phyloP scores from a whole-genome alignment of 2,888 invertebrate genomes.

The Eristalis tenax region DNA sequence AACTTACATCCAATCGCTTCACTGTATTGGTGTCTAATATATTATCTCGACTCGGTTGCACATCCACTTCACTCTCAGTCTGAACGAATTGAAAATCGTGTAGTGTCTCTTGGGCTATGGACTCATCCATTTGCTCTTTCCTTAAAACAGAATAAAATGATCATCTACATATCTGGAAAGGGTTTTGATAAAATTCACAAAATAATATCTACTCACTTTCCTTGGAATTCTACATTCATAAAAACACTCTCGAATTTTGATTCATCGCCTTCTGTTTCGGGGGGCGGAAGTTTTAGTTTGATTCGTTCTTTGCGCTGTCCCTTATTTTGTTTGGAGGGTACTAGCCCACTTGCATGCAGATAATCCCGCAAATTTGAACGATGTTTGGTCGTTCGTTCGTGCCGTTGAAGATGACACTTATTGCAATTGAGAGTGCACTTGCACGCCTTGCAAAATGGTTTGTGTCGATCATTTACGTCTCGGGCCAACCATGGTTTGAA shows the following conservation, averaged over 20 bases:
- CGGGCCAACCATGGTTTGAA: constrained; percentile 78
- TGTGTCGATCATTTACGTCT: constrained; percentile 76
- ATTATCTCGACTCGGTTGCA: not conserved
- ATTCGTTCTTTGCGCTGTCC: constrained; percentile 50
- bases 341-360: constrained; percentile 23
- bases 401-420: constrained; percentile 78
- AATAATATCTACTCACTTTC: constrained; percentile 29
- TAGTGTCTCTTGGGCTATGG: constrained; percentile 7
- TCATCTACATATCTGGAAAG: no score
- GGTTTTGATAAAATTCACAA: not conserved
- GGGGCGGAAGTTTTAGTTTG: not conserved
- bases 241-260: constrained; percentile 60
- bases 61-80: constrained; percentile 21
- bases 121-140: constrained; percentile 11
- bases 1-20: not conserved
- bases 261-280: constrained; percentile 12
- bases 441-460: constrained; percentile 79
- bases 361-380: constrained; percentile 76
- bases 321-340: constrained; percentile 33
- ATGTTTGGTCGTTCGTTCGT: constrained; percentile 78
- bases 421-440: constrained; percentile 78
- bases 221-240: constrained; percentile 44
- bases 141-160: constrained; percentile 4
- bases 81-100: constrained; percentile 58
- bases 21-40: constrained; percentile 20